A percentile compares a stretch with the other conserved stretches of the same genome.
Evolutionary conservation across 1,140 invertebrate species (phyloP).

Genomic region (Hypothenemus hampei): DNA sequence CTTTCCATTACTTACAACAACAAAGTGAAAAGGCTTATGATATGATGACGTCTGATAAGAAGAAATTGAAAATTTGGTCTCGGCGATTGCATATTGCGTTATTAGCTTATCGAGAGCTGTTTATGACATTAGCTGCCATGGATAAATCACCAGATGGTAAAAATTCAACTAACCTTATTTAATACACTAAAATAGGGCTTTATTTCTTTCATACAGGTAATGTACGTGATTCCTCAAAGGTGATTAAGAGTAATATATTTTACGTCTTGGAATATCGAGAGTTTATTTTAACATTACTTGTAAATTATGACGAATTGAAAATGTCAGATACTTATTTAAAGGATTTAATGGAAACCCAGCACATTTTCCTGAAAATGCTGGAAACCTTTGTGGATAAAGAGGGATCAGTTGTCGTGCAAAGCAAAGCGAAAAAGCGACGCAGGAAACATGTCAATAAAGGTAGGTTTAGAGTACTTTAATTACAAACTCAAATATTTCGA

Average conservation of each 20-base stretch:
- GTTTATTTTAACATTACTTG: constrained; percentile 72
- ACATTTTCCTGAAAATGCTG: constrained; percentile 90
- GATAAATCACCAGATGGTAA: constrained; percentile 61
- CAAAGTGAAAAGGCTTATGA: constrained; percentile 87
- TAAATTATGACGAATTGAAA: constrained; percentile 78
- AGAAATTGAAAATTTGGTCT: constrained; percentile 77
- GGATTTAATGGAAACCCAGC: constrained; percentile 83
- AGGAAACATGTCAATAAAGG: constrained; percentile 38
- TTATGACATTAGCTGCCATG: constrained; percentile 75
- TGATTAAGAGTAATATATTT: constrained; percentile 89
- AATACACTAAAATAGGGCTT: neutral
- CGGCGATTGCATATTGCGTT: constrained; percentile 74
- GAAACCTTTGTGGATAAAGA: constrained; percentile 72
- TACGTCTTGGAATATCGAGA: constrained; percentile 93
- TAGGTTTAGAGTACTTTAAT: constrained; percentile 18
- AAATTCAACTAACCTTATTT: neutral
- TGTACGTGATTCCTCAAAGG: constrained; percentile 71
- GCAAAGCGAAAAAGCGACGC: constrained; percentile 52
- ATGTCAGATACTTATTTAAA: constrained; percentile 83
- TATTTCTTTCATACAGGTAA: constrained; percentile 7
- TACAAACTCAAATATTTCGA: neutral
- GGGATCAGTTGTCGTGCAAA: constrained; percentile 64
- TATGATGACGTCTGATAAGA: constrained; percentile 81
- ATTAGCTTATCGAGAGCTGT: constrained; percentile 62
- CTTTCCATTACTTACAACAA: constrained; percentile 90